These are phyloP conservation scores for Platorchestia sp. DNA, from an alignment of 1,140 invertebrate species.

Conservation along the genomic window DNA sequence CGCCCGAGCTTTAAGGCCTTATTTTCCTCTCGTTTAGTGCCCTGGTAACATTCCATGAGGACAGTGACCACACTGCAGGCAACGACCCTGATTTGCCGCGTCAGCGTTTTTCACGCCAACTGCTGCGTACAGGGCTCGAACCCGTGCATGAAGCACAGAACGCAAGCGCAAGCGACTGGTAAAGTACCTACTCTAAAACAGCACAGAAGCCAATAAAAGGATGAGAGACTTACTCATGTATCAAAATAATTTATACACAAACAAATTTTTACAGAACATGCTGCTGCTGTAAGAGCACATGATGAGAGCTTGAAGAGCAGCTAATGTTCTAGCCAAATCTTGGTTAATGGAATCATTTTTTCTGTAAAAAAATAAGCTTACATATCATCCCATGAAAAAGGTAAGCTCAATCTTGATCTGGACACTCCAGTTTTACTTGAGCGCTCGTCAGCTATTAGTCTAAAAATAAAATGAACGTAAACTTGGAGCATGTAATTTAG, in stretches of 20 bases:
- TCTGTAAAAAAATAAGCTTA: not conserved
- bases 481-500: not conserved
- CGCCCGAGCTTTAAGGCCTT: no score
- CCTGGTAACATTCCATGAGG: no score
- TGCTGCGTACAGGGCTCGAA: no score
- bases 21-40: no score
- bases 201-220: not conserved
- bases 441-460: not conserved
- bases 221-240: no score
- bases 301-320: not conserved
- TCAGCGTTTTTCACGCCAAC: no score
- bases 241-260: not conserved
- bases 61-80: no score
- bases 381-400: not conserved
- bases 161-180: no score
- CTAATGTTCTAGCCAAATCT: not conserved
- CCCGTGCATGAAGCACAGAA: no score
- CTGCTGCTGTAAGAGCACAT: not conserved
- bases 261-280: not conserved
- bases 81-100: no score
- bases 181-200: not conserved
- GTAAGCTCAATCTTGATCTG: not conserved
- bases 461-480: not conserved
- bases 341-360: not conserved
- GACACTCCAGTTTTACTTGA: not conserved